Conservation (phyloP, 2,888 invertebrate genomes). For the Tridacna crocea region DNA sequence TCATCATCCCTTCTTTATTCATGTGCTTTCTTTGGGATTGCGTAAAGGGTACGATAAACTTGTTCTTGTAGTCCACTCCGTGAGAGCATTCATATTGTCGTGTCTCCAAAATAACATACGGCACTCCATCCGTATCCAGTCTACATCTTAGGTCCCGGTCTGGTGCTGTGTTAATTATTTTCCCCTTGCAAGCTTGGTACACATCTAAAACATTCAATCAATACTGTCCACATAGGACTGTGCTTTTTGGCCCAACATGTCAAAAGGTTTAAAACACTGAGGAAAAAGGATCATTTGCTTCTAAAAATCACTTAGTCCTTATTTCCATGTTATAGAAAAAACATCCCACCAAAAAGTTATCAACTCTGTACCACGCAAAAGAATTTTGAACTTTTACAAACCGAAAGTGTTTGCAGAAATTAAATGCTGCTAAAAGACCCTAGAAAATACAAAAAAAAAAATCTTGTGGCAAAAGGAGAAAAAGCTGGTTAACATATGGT, state of each 20-base stretch:
- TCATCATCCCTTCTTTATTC: slow-evolving; percentile 15
- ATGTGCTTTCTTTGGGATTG: slow-evolving; percentile 6
- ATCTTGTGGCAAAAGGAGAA: not conserved
- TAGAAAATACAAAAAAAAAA: no score
- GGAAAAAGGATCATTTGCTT: no score
- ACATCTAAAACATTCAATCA: not conserved
- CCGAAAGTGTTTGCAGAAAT: no score
- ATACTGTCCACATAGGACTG: no score
- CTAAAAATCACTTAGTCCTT: no score
- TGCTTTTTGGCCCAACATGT: no score
- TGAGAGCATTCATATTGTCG: slow-evolving; percentile 7
- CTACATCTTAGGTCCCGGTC: slow-evolving; percentile 6
- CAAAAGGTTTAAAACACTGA: no score
- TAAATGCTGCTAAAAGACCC: no score
- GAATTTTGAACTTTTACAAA: no score
- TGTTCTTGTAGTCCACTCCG: slow-evolving; percentile 6
- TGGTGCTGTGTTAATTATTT: not conserved
- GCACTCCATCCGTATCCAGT: not conserved
- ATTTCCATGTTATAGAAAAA: no score
- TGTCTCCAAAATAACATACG: not conserved
- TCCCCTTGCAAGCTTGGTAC: not conserved
- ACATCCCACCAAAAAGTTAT: no score
- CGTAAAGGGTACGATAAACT: not conserved
- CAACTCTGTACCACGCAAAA: not conserved
- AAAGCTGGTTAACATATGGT: no score